phyloP scores from a whole-genome alignment of 1,140 invertebrate species.

The Pogonomyrmex californicus region DNA sequence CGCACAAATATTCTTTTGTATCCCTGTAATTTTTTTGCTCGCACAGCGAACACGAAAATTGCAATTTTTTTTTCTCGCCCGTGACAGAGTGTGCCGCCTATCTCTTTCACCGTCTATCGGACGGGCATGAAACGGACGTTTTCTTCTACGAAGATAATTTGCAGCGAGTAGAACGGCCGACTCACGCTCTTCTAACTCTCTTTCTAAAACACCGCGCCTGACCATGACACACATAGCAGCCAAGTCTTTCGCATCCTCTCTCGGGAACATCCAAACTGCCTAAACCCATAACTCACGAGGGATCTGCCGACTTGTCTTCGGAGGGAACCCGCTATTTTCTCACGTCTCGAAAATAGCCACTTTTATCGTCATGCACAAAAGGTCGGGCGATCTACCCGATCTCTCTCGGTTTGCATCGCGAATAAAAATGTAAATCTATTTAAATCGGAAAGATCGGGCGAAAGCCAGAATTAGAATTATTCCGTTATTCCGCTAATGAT shows the following conservation, averaged over 20 bases:
- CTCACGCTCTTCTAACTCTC: conserved; percentile 72
- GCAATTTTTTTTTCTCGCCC: neutral
- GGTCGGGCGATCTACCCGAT: conserved; percentile 18
- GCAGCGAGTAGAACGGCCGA: conserved; percentile 51
- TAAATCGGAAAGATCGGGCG: neutral
- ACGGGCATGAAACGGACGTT: conserved; percentile 38
- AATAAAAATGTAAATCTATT: conserved; percentile 29
- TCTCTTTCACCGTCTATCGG: conserved; percentile 19
- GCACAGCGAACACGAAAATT: neutral
- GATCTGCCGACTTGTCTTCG: conserved; percentile 46
- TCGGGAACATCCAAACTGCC: conserved; percentile 67
- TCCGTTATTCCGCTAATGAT: neutral
- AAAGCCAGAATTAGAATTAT: neutral
- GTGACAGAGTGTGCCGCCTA: neutral
- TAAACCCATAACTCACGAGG: conserved; percentile 69
- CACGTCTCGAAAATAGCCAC: conserved; percentile 39
- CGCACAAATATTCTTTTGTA: neutral
- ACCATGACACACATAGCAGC: conserved; percentile 75
- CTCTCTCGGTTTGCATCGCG: neutral
- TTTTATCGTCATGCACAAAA: conserved; percentile 39
- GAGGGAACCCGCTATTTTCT: conserved; percentile 55
- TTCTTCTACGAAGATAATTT: conserved; percentile 66
- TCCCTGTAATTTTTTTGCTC: neutral
- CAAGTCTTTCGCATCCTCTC: conserved; percentile 76
- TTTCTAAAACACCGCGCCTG: conserved; percentile 74